Percentiles rank a stretch among this genome's conserved stretches.
Evolutionary conservation across 2,888 invertebrate species (phyloP).

Genomic region (Lasioglossum villosulum): DNA sequence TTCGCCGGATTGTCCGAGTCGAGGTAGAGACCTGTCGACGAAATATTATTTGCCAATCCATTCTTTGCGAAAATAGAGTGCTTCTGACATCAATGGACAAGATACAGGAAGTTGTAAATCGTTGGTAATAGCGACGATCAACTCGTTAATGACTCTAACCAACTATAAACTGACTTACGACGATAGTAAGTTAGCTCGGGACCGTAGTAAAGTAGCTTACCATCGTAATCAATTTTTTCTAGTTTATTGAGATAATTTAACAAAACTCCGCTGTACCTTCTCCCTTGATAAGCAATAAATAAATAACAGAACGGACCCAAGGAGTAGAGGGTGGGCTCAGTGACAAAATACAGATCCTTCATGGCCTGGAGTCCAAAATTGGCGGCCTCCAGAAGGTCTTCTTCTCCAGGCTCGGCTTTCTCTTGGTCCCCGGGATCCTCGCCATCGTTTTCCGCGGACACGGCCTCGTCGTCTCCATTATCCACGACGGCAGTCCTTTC

Average conservation of each 20-base stretch:
- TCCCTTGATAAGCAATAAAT: background rate
- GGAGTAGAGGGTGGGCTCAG: constrained; percentile 87
- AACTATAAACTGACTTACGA: background rate
- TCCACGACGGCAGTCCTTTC: background rate
- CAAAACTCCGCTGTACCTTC: background rate
- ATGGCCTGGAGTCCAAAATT: constrained; percentile 89
- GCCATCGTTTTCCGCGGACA: constrained; percentile 9
- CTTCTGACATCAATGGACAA: background rate
- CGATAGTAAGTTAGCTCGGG: too few relatives aligned
- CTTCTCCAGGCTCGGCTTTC: constrained; percentile 63
- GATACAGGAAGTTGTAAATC: background rate
- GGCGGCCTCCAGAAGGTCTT: constrained; percentile 88
- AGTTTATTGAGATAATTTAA: background rate
- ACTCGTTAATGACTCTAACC: background rate
- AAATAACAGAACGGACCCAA: constrained; percentile 85
- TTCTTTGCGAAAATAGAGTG: background rate
- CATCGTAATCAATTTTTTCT: background rate
- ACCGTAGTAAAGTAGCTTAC: too few relatives aligned
- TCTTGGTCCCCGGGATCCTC: constrained; percentile 35
- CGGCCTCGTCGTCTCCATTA: constrained; percentile 12
- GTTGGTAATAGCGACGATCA: background rate
- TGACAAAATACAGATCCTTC: constrained; percentile 88
- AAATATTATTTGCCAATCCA: background rate
- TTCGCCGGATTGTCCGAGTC: constrained; percentile 88
- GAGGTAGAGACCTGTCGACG: constrained; percentile 87